phyloP scores from a whole-genome alignment of 2,888 invertebrate species.

The Rutpela maculata region DNA sequence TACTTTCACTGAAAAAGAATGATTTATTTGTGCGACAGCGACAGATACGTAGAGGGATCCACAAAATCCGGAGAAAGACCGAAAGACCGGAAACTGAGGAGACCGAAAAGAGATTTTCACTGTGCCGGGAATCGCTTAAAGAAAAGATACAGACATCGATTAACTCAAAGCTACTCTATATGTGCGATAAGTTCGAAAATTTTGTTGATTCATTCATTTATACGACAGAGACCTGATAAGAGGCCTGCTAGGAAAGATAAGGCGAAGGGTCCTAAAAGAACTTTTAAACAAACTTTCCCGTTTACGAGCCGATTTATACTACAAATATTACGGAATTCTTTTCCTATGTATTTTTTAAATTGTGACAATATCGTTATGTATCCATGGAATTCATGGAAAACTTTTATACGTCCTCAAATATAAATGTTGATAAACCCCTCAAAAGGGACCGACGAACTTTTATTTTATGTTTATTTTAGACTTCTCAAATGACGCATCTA shows the following conservation, averaged over 20 bases:
- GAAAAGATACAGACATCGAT: slow-evolving; percentile 57
- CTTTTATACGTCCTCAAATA: not conserved
- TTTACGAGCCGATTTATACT: slow-evolving; percentile 19
- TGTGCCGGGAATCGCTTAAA: slow-evolving; percentile 24
- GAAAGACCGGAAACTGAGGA: slow-evolving; percentile 61
- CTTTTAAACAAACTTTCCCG: slow-evolving; percentile 28
- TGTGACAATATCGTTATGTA: slow-evolving; percentile 23
- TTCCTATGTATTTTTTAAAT: slow-evolving; percentile 22
- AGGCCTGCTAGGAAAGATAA: slow-evolving; percentile 44
- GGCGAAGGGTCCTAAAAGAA: slow-evolving; percentile 52
- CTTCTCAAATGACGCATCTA: not conserved
- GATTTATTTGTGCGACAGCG: slow-evolving; percentile 64
- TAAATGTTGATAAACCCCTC: slow-evolving; percentile 37
- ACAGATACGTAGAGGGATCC: slow-evolving; percentile 60
- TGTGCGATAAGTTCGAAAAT: slow-evolving; percentile 57
- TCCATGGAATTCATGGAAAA: slow-evolving; percentile 12
- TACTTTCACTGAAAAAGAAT: slow-evolving; percentile 59
- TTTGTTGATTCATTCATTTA: slow-evolving; percentile 65
- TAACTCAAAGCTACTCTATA: slow-evolving; percentile 58
- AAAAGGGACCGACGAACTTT: slow-evolving; percentile 32
- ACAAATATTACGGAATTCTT: slow-evolving; percentile 13
- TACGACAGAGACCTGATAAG: slow-evolving; percentile 59
- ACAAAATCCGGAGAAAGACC: slow-evolving; percentile 58
- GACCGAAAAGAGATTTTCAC: slow-evolving; percentile 57
- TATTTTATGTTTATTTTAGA: slow-evolving; percentile 40